A percentile compares a stretch with the other conserved stretches of the same genome.
Evolutionary conservation across 2,888 invertebrate genomes (phyloP).

Genomic region (Galerucella pusilla): DNA sequence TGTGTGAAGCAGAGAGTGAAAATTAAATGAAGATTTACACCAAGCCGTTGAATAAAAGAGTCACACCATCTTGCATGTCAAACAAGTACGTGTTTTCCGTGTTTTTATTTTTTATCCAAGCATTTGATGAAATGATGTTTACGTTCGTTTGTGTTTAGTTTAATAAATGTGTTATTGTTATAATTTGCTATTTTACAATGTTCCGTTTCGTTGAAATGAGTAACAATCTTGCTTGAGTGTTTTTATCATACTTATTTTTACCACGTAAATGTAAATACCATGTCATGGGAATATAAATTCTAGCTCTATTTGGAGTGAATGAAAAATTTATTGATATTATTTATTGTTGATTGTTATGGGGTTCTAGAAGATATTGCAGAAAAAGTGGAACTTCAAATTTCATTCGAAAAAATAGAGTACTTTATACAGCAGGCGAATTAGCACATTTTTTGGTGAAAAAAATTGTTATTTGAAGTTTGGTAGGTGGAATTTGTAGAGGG

Average conservation of each 20-base stretch:
- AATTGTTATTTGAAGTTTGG: too few species aligned
- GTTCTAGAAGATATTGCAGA: too few species aligned
- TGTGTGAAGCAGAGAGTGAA: conserved; percentile 41
- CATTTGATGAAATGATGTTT: conserved; percentile 34
- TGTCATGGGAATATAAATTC: too few species aligned
- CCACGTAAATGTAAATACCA: not conserved
- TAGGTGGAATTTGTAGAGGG: too few species aligned
- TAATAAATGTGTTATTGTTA: conserved; percentile 32
- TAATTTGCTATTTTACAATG: conserved; percentile 23
- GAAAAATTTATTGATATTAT: too few species aligned
- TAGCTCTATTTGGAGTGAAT: too few species aligned
- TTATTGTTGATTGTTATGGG: too few species aligned
- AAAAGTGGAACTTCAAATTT: too few species aligned
- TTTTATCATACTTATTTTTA: not conserved
- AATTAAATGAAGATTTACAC: conserved; percentile 42
- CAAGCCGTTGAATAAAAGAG: conserved; percentile 22
- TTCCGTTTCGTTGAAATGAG: conserved; percentile 28
- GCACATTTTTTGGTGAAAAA: too few species aligned
- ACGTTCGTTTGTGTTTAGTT: conserved; percentile 26
- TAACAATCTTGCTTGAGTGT: not conserved
- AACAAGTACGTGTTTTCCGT: conserved; percentile 39
- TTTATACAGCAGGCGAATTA: too few species aligned
- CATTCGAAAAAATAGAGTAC: too few species aligned
- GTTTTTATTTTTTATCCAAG: conserved; percentile 26
- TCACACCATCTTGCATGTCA: conserved; percentile 41